phyloP scores from a whole-genome alignment of 2,888 invertebrate species.

The Limenitis camilla region DNA sequence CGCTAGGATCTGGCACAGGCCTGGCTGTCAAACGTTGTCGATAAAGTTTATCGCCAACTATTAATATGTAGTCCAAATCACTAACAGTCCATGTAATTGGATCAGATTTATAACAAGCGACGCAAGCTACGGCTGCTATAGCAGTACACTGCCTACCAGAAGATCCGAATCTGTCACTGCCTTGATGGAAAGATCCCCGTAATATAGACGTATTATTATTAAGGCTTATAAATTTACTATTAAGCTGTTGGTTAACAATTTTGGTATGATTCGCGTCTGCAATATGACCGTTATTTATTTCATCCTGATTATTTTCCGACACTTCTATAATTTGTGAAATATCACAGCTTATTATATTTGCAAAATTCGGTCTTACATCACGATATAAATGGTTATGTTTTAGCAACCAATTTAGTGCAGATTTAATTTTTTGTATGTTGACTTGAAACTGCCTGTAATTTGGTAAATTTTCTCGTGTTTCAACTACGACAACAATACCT shows the following conservation, averaged over 20 bases:
- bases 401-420: no score
- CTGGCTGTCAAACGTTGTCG: no score
- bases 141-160: conserved; percentile 12
- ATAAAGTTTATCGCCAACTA: no score
- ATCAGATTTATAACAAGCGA: conserved; percentile 8
- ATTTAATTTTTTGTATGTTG: no score
- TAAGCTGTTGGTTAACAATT: no score
- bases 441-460: no score
- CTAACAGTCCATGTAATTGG: neutral
- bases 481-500: conserved; percentile 10
- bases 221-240: conserved; percentile 14
- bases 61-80: no score
- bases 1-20: no score
- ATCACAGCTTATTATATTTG: neutral
- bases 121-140: conserved; percentile 7
- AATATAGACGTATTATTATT: conserved; percentile 6
- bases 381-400: no score
- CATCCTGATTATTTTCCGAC: neutral
- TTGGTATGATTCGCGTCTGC: neutral
- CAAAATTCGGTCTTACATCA: no score
- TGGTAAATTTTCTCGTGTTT: conserved; percentile 12
- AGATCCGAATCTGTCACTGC: conserved; percentile 6
- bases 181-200: conserved; percentile 6
- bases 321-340: neutral
- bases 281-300: neutral